phyloP scores from a whole-genome alignment of 2,888 invertebrate genomes.

The Sisyra nigra region DNA sequence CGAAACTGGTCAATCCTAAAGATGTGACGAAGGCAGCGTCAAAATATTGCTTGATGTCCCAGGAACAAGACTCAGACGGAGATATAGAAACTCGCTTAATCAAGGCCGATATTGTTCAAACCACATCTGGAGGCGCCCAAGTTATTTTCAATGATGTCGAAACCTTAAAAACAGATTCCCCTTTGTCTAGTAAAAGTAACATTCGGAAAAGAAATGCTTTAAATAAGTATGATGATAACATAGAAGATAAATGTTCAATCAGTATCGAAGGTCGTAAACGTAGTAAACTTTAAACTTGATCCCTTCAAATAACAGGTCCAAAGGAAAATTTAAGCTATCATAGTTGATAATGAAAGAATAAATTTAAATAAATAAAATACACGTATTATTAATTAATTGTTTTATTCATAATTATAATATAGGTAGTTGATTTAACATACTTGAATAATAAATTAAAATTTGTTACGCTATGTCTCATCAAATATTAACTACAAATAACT shows the following conservation, averaged over 20 bases:
- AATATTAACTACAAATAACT: too few relatives aligned
- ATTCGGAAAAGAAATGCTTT: not conserved
- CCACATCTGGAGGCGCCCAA: constrained; percentile 88
- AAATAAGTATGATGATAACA: not conserved
- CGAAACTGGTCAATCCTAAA: constrained; percentile 65
- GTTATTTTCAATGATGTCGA: constrained; percentile 93
- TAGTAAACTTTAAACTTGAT: not conserved
- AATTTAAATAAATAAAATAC: too few relatives aligned
- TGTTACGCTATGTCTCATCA: too few relatives aligned
- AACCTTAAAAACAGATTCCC: constrained; percentile 66
- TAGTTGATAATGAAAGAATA: too few relatives aligned
- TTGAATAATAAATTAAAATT: too few relatives aligned
- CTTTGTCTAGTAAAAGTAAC: constrained; percentile 29
- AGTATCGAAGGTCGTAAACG: constrained; percentile 4
- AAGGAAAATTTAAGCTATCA: too few relatives aligned
- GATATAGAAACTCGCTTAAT: constrained; percentile 68
- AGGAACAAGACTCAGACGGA: constrained; percentile 82
- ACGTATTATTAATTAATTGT: too few relatives aligned
- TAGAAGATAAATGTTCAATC: constrained; percentile 1
- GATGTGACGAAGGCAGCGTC: constrained; percentile 43
- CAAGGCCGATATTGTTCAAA: constrained; percentile 78
- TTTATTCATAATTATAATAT: too few relatives aligned
- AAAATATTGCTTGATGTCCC: constrained; percentile 85
- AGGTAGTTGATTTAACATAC: too few relatives aligned
- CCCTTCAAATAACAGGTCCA: too few relatives aligned